phyloP scores from a whole-genome alignment of 2,888 invertebrate genomes.

The Trachelus troglodyta region DNA sequence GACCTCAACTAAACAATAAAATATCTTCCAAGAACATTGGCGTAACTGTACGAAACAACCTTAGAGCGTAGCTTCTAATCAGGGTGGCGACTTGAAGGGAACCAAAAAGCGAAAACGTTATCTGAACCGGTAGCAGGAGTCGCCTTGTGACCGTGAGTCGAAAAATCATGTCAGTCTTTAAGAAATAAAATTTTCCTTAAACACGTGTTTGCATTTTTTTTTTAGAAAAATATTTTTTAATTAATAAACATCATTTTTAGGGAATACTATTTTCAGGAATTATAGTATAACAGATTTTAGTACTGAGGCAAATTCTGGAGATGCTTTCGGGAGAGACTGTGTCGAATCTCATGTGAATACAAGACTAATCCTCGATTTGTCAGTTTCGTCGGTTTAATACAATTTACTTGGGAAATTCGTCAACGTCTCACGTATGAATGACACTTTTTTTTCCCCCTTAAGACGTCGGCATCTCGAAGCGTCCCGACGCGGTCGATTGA shows the following conservation, averaged over 20 bases:
- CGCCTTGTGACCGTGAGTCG: too few relatives aligned
- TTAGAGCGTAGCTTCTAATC: too few relatives aligned
- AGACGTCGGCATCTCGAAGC: constrained; percentile 1
- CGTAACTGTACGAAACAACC: too few relatives aligned
- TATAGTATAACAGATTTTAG: background rate
- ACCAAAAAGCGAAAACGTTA: too few relatives aligned
- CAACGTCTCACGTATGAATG: constrained; percentile 35
- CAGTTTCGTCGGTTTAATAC: constrained; percentile 38
- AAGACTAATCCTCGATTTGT: constrained; percentile 53
- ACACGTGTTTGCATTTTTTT: too few relatives aligned
- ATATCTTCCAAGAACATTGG: too few relatives aligned
- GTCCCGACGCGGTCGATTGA: constrained; percentile 31
- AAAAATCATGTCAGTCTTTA: too few relatives aligned
- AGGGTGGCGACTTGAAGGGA: too few relatives aligned
- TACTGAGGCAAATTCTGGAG: background rate
- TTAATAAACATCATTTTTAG: background rate
- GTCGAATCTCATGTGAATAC: constrained; percentile 23
- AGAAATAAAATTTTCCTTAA: too few relatives aligned
- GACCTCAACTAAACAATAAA: too few relatives aligned
- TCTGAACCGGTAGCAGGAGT: too few relatives aligned
- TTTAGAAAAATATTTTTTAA: background rate
- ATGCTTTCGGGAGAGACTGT: background rate
- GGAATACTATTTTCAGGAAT: background rate
- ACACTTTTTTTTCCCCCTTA: constrained; percentile 24
- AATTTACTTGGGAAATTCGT: constrained; percentile 34